Conservation (phyloP, 2,888 invertebrate genomes). For the Myopa testacea region DNA sequence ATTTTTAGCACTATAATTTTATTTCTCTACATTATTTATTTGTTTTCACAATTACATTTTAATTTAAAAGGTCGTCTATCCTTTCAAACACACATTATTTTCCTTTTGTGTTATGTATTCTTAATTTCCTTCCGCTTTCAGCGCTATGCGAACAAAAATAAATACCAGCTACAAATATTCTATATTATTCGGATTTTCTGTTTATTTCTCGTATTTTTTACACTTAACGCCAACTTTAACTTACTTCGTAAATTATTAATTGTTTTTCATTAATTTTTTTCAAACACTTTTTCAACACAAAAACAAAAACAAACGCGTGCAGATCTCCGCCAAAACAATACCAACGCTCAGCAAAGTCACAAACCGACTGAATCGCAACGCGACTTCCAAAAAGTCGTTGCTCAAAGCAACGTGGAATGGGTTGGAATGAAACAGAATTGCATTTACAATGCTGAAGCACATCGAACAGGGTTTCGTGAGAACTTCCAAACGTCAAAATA, state of each 20-base stretch:
- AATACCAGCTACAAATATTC: conserved; percentile 15
- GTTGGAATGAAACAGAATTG: too few species aligned
- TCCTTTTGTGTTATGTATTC: not conserved
- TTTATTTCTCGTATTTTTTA: conserved; percentile 6
- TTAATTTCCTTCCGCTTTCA: not conserved
- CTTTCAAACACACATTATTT: not conserved
- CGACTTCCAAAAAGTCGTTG: too few species aligned
- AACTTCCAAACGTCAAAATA: too few species aligned
- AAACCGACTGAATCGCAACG: conserved; percentile 45
- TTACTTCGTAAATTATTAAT: conserved; percentile 3
- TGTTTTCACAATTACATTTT: not conserved
- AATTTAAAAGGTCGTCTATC: not conserved
- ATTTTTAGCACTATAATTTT: conserved; percentile 7
- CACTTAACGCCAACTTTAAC: not conserved
- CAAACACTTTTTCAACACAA: conserved; percentile 8
- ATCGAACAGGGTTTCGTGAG: too few species aligned
- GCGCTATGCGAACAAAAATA: not conserved
- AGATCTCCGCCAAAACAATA: not conserved
- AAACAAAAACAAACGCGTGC: not conserved
- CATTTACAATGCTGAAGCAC: too few species aligned
- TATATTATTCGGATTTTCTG: conserved; percentile 21
- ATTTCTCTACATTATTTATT: conserved; percentile 32
- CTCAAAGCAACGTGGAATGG: too few species aligned
- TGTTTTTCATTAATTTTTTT: conserved; percentile 18
- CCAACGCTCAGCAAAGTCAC: conserved; percentile 49